Evolutionary conservation across 2,113 vertebrate genomes (phyloP), one percentile per base, ranked within the genome.

Genomic region (Hemiprocne comata): DNA sequence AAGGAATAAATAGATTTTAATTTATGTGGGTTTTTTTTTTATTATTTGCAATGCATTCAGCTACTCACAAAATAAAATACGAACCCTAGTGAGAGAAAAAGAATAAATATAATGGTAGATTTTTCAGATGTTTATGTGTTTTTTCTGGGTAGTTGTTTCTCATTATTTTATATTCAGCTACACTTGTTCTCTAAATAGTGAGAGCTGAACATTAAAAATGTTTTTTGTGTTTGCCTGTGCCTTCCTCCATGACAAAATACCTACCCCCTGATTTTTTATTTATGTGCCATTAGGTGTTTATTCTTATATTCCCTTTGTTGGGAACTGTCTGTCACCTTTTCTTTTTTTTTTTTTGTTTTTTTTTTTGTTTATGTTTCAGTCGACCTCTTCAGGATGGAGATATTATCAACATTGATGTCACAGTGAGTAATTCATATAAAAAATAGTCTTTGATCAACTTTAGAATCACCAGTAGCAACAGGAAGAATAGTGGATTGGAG

Each of bases 391-490:
- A 98, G 95, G 98, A 98, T 98, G 97, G 96, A 97, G 98, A 99
- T 98, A 98, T 98, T 98, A 99, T 99, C 98, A 98, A 98, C 98
- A 98, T 97, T 97, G 98, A 99, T 98, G 98, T 98, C 98, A 99
- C 98, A 75, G 98, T 98, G 97, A 98, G 98, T 98, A 97, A 98
- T 98, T 97, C 92, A 92, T 98, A 94, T 97, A 95, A 97, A 97
- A 98, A 98, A 98, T 97, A 97, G 90, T 95, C 98, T 98, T 98
- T 98, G 98, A 99, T 99, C 97, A 98, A 97, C 98, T 98, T 98
- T 97, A 97, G 87, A 97, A 97, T 98, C 97, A 97, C 97, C 98
- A 94, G 97, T 97, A 97, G 98, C 97, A 98, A 98, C 98, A 98
- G 98, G 98, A 99, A 98, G 98, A 98, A 98, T 97, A 98, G 98